phyloP scores from a whole-genome alignment of 1,140 invertebrate species.

The Drosophila pruinosa region DNA sequence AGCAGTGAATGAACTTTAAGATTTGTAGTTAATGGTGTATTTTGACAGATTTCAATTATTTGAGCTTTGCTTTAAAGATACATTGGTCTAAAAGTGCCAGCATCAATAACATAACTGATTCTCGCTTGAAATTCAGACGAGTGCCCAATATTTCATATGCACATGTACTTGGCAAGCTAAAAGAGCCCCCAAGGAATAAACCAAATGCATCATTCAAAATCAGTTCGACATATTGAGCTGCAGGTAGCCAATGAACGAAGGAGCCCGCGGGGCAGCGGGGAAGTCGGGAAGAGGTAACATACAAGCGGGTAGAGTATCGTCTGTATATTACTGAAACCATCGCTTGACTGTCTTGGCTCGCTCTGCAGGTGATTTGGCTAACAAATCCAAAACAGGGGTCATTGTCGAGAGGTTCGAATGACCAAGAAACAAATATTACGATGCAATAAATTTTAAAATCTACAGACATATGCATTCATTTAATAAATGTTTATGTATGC shows the following conservation, averaged over 20 bases:
- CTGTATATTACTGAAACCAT: slow-evolving; percentile 67
- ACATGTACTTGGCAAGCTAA: slow-evolving; percentile 21
- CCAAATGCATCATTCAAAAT: slow-evolving; percentile 68
- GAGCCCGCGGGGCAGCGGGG: neutral
- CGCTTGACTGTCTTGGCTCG: slow-evolving; percentile 31
- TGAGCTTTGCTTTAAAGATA: neutral
- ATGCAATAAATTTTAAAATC: slow-evolving; percentile 59
- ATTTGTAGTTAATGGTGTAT: slow-evolving; percentile 1
- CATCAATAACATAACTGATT: slow-evolving; percentile 59
- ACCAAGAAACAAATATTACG: slow-evolving; percentile 34
- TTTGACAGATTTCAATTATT: slow-evolving; percentile 34
- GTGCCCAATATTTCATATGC: slow-evolving; percentile 53
- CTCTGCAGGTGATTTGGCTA: slow-evolving; percentile 75
- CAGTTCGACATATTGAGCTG: slow-evolving; percentile 54
- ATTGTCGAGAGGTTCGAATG: slow-evolving; percentile 30
- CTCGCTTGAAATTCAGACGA: slow-evolving; percentile 36
- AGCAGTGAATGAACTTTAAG: neutral
- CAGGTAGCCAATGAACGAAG: slow-evolving; percentile 19
- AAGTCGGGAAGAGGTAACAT: neutral
- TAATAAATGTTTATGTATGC: neutral
- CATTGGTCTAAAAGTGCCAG: slow-evolving; percentile 2
- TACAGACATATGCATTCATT: slow-evolving; percentile 18
- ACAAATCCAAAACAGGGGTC: slow-evolving; percentile 61
- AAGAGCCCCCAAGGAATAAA: slow-evolving; percentile 46
- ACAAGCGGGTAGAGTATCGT: slow-evolving; percentile 3